Evolutionary conservation across 2,888 invertebrate genomes (phyloP), one percentile per base, ranked within the genome.

Genomic region (Entomobrya multifasciata): DNA sequence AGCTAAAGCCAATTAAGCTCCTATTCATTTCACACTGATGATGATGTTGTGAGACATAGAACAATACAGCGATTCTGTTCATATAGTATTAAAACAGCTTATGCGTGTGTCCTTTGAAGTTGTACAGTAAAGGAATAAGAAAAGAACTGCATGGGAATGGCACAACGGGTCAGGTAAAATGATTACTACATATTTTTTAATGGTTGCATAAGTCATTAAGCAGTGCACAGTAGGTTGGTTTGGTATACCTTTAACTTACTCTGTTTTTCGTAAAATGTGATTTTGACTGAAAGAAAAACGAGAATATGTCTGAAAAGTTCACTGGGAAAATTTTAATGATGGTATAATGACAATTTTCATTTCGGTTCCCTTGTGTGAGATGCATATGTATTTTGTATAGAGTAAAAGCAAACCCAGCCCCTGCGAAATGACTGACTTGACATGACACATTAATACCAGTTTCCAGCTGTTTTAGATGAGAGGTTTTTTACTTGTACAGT

Each of bases 371-470:
- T 22, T 67, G 44, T 67, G 8, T 20, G 44, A 65, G 41, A 65
- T 17, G 22, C 3, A 11, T 27, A 3, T 44, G 52, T 52, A 52
- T n/a, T 2, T 0, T n/a, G n/a, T n/a, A n/a, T n/a, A n/a, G n/a
- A n/a, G n/a, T n/a, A n/a, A n/a, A n/a, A n/a, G n/a, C n/a, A n/a
- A 30, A 30, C 44, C 44, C 67, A 13, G 20, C 67, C 44, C n/a
- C 52, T 60, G 57, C 27, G 77, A 41, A 77, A 41, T 78, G 78
- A 78, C 41, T 60, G 78, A 78, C 78, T 52, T 60, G 78, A 78
- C 78, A 60, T 78, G 78, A 36, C 78, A 78, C 60, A 78, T 60
- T 78, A 78, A 78, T 78, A 62, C 47, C 55, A 78, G 47, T 44
- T 78, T 78, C 57, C 62, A 60, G 60, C 62, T 78, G 78, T 60